Evolutionary conservation across 2,113 vertebrate genomes (phyloP), one percentile per base, ranked within the genome.

Genomic region (Pterocles orientalis): DNA sequence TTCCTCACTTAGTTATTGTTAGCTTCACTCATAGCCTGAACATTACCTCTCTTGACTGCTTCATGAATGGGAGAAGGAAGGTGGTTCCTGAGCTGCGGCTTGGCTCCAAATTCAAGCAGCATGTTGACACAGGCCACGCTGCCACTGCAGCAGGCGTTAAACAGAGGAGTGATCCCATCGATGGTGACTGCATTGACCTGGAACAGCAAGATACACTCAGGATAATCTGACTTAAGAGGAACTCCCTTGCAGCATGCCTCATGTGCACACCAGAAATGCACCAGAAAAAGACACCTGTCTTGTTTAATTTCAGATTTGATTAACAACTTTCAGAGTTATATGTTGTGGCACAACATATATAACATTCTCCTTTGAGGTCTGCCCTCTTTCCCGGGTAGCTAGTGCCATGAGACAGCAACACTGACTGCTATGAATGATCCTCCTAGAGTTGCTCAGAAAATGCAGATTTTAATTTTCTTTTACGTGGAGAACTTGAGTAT

Each of bases 101-200:
- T 97, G 70, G 98, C 98, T 14, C 98, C 95, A 2, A 98, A 98
- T 88, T 98, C 98, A 18, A 99, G 93, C 61, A 99, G 91, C 91
- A 99, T 92, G 29, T 81, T 97, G 81, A 99, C 98, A 76, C 99
- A 99, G 3, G 98, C 98, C 3, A 97, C 96, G 2, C 98, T 99
- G 57, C 99, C 99, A 3, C 98, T 98, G 81, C 98, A 98, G 96
- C 99, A 99, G 19, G 99, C 98, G 3, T 98, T 99, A 90, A 98
- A 98, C 47, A 99, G 98, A 16, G 99, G 99, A 3, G 99, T 99
- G 87, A 98, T 95, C 21, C 99, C 99, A 34, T 99, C 98, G 2
- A 98, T 93, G 10, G 99, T 98, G 75, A 97, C 97, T 28, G 97
- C 97, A 1, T 98, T 98, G 47, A 98, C 99, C 99, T 99, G 87